A percentile compares a stretch with the other conserved stretches of the same genome.
phyloP scores from a whole-genome alignment of 92 coral and sea anemone species.

The Palythoa heliodiscus region DNA sequence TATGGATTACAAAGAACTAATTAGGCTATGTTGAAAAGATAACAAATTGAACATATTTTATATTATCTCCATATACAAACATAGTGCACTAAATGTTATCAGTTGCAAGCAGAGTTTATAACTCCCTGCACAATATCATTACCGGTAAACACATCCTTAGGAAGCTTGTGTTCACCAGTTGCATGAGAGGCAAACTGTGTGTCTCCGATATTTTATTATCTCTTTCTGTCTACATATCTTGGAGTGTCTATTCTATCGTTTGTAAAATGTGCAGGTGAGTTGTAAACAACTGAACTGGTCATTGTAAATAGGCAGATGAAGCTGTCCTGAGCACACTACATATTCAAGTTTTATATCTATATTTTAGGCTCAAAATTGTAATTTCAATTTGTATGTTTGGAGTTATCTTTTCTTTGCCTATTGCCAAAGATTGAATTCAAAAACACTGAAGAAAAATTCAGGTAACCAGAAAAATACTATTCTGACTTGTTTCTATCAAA shows the following conservation, averaged over 20 bases:
- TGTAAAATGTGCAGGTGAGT: not conserved
- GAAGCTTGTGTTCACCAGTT: not conserved
- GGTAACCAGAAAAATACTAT: not conserved
- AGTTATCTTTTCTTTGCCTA: not conserved
- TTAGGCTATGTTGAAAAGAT: constrained; percentile 20
- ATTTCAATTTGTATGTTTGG: not conserved
- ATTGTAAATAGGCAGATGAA: not conserved
- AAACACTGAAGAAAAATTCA: not conserved
- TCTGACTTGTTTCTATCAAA: not conserved
- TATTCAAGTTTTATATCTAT: constrained; percentile 1
- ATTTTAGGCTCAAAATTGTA: not conserved
- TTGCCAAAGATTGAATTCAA: not conserved
- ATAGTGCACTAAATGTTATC: not conserved
- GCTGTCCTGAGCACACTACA: not conserved
- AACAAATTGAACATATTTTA: constrained; percentile 18
- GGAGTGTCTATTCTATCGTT: constrained; percentile 4
- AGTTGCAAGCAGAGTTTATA: constrained; percentile 3
- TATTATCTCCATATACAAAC: not conserved
- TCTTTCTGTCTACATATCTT: not conserved
- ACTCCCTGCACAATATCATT: constrained; percentile 6
- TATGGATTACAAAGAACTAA: constrained; percentile 23
- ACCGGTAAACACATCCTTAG: not conserved
- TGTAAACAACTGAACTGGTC: constrained; percentile 21
- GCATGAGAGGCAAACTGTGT: not conserved
- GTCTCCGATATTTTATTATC: not conserved